Conservation (phyloP, 2,888 invertebrate species). For the Acleris literana region DNA sequence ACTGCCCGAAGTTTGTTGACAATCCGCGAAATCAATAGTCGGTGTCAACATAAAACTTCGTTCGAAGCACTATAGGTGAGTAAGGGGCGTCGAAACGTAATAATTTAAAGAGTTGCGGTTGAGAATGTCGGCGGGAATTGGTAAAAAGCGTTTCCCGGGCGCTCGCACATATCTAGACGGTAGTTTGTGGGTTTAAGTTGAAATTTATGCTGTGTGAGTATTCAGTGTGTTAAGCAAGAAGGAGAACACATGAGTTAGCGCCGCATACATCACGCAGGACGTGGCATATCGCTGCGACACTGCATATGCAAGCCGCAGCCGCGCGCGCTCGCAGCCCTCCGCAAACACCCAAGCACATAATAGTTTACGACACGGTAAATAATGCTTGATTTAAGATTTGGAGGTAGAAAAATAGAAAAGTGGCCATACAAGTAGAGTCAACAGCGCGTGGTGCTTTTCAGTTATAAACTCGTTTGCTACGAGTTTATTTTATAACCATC, state of each 20-base stretch:
- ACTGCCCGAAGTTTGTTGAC: conserved; percentile 41
- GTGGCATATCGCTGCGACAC: conserved; percentile 70
- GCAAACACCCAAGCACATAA: conserved; percentile 37
- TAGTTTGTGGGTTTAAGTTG: conserved; percentile 71
- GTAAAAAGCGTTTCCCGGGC: conserved; percentile 72
- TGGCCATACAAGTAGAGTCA: background rate
- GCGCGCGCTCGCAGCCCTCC: conserved; percentile 38
- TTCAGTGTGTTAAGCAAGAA: conserved; percentile 70
- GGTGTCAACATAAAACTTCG: conserved; percentile 56
- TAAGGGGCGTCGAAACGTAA: conserved; percentile 58
- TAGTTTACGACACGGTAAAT: conserved; percentile 43
- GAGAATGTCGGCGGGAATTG: conserved; percentile 61
- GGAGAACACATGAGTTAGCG: conserved; percentile 67
- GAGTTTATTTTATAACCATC: no score
- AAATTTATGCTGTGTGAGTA: conserved; percentile 74
- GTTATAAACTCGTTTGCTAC: background rate
- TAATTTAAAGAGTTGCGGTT: conserved; percentile 69
- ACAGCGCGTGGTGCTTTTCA: background rate
- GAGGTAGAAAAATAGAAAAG: conserved; percentile 23
- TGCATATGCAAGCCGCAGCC: conserved; percentile 61
- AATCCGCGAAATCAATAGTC: conserved; percentile 44
- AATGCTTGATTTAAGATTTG: conserved; percentile 37
- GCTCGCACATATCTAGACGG: conserved; percentile 70
- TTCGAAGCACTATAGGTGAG: conserved; percentile 52
- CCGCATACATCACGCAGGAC: conserved; percentile 71